Percentiles rank a stretch among this genome's conserved stretches.
phyloP scores from a whole-genome alignment of 2,888 invertebrate genomes.

The Morpho achilles region DNA sequence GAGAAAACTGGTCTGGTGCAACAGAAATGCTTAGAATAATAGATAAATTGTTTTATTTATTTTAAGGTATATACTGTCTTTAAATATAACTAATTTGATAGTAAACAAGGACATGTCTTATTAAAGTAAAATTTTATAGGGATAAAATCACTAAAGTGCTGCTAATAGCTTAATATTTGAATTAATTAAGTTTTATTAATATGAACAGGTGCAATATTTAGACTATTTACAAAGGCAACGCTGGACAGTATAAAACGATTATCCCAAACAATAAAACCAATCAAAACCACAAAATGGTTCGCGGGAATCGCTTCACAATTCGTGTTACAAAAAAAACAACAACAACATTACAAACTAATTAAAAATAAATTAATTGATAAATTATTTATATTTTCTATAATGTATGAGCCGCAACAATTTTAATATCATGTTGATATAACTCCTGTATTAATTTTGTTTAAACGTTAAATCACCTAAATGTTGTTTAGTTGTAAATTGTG shows the following conservation, averaged over 20 bases:
- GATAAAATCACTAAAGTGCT: no score
- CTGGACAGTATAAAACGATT: slow-evolving; percentile 31
- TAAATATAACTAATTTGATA: no score
- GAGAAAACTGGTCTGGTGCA: no score
- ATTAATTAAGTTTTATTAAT: no score
- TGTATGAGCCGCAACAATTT: slow-evolving; percentile 69
- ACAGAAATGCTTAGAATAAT: no score
- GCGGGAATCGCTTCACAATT: slow-evolving; percentile 54
- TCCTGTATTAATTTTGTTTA: slow-evolving; percentile 42
- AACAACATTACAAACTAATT: slow-evolving; percentile 58
- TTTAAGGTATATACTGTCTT: no score
- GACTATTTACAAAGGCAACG: slow-evolving; percentile 20
- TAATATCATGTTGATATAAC: slow-evolving; percentile 73
- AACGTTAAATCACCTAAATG: slow-evolving; percentile 32
- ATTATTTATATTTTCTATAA: slow-evolving; percentile 39
- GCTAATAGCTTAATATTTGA: no score
- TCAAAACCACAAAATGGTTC: slow-evolving; percentile 40
- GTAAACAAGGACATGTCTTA: no score
- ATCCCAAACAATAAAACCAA: slow-evolving; percentile 45
- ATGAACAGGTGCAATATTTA: background rate
- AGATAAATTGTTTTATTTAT: no score
- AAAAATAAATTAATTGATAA: slow-evolving; percentile 64
- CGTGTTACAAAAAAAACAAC: slow-evolving; percentile 48
- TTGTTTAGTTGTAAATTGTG: background rate
- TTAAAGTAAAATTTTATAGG: no score